These are phyloP conservation scores for Ormyrus labotus DNA, from an alignment of 2,888 invertebrate genomes.

Conservation along the genomic window DNA sequence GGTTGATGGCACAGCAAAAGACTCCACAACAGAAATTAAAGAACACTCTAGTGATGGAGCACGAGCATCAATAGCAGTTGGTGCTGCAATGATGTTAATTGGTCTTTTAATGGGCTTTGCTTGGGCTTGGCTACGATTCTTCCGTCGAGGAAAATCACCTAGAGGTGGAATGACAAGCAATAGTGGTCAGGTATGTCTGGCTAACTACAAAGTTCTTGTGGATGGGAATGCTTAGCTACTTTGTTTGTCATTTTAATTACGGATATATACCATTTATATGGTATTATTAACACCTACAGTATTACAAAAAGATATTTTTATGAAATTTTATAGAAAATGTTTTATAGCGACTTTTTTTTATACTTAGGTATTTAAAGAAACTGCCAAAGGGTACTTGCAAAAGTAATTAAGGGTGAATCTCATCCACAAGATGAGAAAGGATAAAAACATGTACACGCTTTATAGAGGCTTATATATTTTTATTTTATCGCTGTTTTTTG, in stretches of 20 bases:
- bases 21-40: conserved; percentile 52
- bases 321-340: too few relatives aligned
- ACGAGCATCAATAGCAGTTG: conserved; percentile 68
- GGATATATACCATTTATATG: too few relatives aligned
- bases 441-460: conserved; percentile 44
- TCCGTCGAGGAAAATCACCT: conserved; percentile 70
- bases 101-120: conserved; percentile 67
- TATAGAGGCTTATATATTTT: conserved; percentile 52
- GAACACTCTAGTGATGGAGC: conserved; percentile 61
- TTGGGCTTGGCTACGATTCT: conserved; percentile 71
- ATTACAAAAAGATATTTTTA: too few relatives aligned
- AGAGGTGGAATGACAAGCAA: conserved; percentile 70
- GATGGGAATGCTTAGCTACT: conserved; percentile 26
- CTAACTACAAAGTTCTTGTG: conserved; percentile 22
- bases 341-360: too few relatives aligned
- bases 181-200: conserved; percentile 72
- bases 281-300: too few relatives aligned
- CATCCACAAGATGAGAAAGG: conserved; percentile 21
- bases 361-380: too few relatives aligned
- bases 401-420: conserved; percentile 42
- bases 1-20: conserved; percentile 42
- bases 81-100: conserved; percentile 68
- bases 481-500: conserved; percentile 58
- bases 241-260: neutral
- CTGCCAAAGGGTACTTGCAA: neutral